A percentile compares a stretch with the other conserved stretches of the same genome.
phyloP scores from a whole-genome alignment of 2,888 invertebrate species.

The Scaptomyza cyrtandrae region DNA sequence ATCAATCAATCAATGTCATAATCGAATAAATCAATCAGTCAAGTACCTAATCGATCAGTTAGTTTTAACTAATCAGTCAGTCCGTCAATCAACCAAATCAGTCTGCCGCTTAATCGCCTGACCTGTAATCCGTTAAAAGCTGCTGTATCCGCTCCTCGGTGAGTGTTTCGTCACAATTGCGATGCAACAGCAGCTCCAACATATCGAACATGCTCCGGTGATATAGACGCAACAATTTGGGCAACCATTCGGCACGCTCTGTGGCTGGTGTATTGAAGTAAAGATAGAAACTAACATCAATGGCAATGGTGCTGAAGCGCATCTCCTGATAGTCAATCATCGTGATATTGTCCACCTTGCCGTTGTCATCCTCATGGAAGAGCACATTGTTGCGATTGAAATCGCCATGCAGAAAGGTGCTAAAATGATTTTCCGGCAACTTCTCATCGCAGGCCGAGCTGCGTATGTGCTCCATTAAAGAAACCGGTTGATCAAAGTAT shows the following conservation, averaged over 20 bases:
- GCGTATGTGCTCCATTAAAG: slow-evolving; percentile 77
- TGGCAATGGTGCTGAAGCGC: slow-evolving; percentile 79
- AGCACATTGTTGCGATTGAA: slow-evolving; percentile 84
- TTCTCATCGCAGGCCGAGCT: slow-evolving; percentile 43
- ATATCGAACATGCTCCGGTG: slow-evolving; percentile 70
- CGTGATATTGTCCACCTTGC: slow-evolving; percentile 69
- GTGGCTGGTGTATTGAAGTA: slow-evolving; percentile 80
- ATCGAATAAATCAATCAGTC: too few relatives aligned
- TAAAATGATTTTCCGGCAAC: slow-evolving; percentile 72
- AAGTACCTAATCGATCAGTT: too few relatives aligned
- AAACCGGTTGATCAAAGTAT: slow-evolving; percentile 73
- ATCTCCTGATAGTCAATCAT: slow-evolving; percentile 84
- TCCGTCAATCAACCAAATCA: too few relatives aligned
- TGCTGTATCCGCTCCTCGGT: slow-evolving; percentile 42
- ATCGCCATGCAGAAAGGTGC: slow-evolving; percentile 82
- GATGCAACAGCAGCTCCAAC: slow-evolving; percentile 67
- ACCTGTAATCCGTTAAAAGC: slow-evolving; percentile 57
- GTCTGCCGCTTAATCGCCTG: too few relatives aligned
- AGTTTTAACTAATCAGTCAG: too few relatives aligned
- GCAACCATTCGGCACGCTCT: slow-evolving; percentile 68
- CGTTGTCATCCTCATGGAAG: slow-evolving; percentile 71
- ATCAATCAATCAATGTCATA: too few relatives aligned
- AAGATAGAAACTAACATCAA: slow-evolving; percentile 83
- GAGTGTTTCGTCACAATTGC: slow-evolving; percentile 39
- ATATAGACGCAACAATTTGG: slow-evolving; percentile 73